A percentile compares a stretch with the other conserved stretches of the same genome.
Evolutionary conservation across 2,797 vertebrate species (phyloP).

Genomic region (Protosalanx chinensis): DNA sequence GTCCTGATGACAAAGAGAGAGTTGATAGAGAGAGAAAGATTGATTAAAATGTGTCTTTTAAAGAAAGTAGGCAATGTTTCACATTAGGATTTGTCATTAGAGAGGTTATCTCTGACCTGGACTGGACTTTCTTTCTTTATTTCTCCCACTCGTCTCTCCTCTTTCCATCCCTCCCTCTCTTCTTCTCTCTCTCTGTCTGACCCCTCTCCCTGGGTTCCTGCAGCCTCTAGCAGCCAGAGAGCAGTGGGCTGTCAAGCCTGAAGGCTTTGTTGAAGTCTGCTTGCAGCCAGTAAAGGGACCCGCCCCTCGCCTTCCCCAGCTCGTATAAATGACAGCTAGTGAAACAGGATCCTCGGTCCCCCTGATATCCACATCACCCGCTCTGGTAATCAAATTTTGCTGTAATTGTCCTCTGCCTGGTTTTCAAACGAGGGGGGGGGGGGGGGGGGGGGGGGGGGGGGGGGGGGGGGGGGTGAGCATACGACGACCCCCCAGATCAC

Average conservation of each 20-base stretch:
- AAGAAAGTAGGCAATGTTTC: neutral
- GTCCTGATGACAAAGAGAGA: too few relatives aligned
- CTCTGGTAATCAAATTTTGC: slow-evolving; percentile 74
- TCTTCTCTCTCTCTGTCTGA: too few relatives aligned
- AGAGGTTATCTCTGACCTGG: neutral
- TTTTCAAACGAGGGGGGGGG: slow-evolving; percentile 62
- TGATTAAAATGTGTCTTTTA: neutral
- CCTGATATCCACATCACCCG: slow-evolving; percentile 52
- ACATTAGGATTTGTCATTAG: neutral
- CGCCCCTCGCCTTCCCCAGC: slow-evolving; percentile 57
- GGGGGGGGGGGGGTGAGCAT: too few relatives aligned
- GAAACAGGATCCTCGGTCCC: slow-evolving; percentile 69
- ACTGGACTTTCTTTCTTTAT: neutral
- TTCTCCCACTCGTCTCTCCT: slow-evolving; percentile 25
- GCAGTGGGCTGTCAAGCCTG: slow-evolving; percentile 38
- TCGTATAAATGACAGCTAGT: slow-evolving; percentile 78
- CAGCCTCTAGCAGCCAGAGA: too few relatives aligned
- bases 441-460: too few relatives aligned
- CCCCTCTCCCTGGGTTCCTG: too few relatives aligned
- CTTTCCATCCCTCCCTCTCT: neutral
- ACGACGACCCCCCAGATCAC: slow-evolving; percentile 55
- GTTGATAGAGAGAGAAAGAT: too few relatives aligned
- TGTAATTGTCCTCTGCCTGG: slow-evolving; percentile 69
- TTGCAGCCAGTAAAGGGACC: slow-evolving; percentile 69
- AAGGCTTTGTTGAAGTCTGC: slow-evolving; percentile 74